Percentiles rank a stretch among this genome's conserved stretches.
These are phyloP conservation scores for Diphyllodes magnificus DNA, from an alignment of 2,113 vertebrate genomes.

Conservation along the genomic window DNA sequence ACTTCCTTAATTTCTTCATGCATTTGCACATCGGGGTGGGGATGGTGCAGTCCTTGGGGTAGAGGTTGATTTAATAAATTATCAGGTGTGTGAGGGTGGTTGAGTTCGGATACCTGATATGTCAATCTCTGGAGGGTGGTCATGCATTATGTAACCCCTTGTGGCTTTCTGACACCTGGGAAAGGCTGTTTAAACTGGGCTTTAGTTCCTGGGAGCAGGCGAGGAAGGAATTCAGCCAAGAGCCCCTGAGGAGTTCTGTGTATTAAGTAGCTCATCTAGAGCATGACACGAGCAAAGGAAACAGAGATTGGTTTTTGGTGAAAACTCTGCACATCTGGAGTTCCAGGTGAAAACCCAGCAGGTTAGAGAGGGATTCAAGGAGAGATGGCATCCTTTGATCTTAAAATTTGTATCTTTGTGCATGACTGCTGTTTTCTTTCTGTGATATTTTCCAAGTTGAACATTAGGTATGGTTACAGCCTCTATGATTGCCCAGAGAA, in stretches of 20 bases:
- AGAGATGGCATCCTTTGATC: neutral
- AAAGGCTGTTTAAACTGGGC: neutral
- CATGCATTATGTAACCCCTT: accelerated
- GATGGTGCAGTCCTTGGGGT: neutral
- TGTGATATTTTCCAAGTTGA: neutral
- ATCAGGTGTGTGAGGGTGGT: neutral
- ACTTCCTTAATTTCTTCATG: neutral
- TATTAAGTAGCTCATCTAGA: neutral
- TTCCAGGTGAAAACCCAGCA: neutral
- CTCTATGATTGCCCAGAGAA: neutral
- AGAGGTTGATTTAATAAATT: neutral
- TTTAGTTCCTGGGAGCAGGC: neutral
- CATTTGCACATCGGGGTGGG: neutral
- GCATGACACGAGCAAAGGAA: accelerated
- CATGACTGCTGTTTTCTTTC: neutral
- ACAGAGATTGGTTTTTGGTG: neutral
- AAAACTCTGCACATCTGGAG: neutral
- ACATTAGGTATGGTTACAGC: accelerated
- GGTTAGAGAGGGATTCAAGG: neutral
- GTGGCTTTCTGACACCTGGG: neutral
- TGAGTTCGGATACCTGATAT: neutral
- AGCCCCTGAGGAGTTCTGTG: accelerated
- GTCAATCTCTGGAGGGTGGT: neutral
- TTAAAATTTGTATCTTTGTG: neutral
- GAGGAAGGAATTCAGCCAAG: neutral